Evolutionary conservation across 2,797 vertebrate genomes (phyloP).

Genomic region (Eleutherodactylus coqui): DNA sequence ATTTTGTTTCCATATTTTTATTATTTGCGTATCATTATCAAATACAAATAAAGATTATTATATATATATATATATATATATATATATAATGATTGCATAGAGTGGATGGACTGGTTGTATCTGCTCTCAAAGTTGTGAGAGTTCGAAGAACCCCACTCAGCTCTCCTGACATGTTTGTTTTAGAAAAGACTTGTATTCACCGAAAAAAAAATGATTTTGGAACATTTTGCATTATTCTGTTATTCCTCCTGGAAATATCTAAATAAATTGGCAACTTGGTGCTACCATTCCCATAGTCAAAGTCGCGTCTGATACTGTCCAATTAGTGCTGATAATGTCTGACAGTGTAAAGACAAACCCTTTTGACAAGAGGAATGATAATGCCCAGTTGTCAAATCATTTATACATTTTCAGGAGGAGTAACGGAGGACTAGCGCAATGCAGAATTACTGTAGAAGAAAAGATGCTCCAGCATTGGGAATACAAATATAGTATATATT

Average conservation of each 20-base stretch:
- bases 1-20: too few relatives aligned
- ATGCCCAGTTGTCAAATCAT: too few relatives aligned
- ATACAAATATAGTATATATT: background rate
- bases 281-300: background rate
- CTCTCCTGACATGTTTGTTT: background rate
- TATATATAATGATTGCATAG: background rate
- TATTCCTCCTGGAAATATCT: background rate
- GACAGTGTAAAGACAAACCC: background rate
- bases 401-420: too few relatives aligned
- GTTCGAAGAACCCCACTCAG: background rate
- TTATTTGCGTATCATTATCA: too few relatives aligned
- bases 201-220: background rate
- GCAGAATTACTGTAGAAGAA: background rate
- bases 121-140: background rate
- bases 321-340: background rate
- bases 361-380: background rate
- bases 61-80: background rate
- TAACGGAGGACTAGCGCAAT: too few relatives aligned
- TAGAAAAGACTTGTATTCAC: background rate
- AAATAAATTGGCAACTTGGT: background rate
- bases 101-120: background rate
- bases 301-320: background rate
- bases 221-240: background rate
- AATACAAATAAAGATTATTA: too few relatives aligned
- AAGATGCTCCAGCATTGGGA: background rate